Base-by-base conservation (phyloP, 2,797 vertebrate species). In the Antennarius maculatus region DNA sequence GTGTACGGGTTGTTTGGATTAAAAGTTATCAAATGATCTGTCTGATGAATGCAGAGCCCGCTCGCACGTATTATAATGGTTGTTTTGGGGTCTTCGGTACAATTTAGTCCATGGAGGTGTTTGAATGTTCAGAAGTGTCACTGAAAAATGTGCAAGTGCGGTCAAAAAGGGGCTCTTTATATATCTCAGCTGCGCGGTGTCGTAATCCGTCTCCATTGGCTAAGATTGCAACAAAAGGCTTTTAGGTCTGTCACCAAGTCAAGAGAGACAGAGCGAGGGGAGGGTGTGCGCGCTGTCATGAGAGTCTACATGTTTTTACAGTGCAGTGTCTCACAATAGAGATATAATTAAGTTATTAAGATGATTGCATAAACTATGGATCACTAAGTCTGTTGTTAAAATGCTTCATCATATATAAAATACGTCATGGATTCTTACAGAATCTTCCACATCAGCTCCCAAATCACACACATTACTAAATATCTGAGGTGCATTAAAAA, bases 201-300 rank as follows among this genome's bases (percentile, higher is more conserved):
- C 95, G 96, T 98, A 93, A 96, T 95, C 94, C 92, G 93, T 95
- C 94, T 96, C 95, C 93, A 97, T 98, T 97, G 96, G 96, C 95
- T 96, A 95, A 93, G 93, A 92, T 93, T 93, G 92, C 94, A 97
- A 96, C 96, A 97, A 98, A 98, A 97, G 96, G 95, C 94, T 95
- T 94, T 94, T 93, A 95, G 94, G 94, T 95, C 95, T 96, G 95
- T 95, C 96, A 97, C 92, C 95, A 93, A 93, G 94, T 95, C 94
- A 92, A 94, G 91, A 92, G 85, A 86, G 88, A 93, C 88, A 88
- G 90, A 89, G 92, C 76, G 89, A 78, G 83, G 89, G 89, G 89
- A 89, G 88, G 91, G 84, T 83, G 86, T 68, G 77, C 78, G 80
- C 82, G 80, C 83, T 88, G 86, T 87, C 86, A 85, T 83, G 80